These are phyloP conservation scores for Panulirus ornatus DNA, from an alignment of 1,140 invertebrate genomes.

Conservation along the genomic window DNA sequence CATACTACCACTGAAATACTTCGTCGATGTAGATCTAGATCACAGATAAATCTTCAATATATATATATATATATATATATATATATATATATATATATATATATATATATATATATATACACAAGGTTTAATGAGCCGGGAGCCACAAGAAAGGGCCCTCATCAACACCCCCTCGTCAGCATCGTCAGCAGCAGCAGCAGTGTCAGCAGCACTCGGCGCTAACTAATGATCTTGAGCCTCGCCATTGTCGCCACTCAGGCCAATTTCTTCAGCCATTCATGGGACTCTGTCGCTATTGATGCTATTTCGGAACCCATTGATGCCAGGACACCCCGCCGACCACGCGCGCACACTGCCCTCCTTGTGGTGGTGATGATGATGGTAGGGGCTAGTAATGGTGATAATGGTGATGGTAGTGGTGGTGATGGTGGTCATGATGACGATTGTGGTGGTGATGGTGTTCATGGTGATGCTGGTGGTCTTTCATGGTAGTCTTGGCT, in stretches of 20 bases:
- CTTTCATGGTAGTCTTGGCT: too few species aligned
- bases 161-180: neutral
- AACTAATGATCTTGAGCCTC: slow-evolving; percentile 37
- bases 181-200: neutral
- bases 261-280: slow-evolving; percentile 49
- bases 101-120: too few species aligned
- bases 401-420: neutral
- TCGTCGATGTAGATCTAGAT: too few species aligned
- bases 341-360: neutral
- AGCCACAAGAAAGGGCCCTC: neutral
- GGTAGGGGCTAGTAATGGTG: neutral
- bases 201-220: slow-evolving; percentile 23
- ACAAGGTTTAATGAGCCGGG: too few species aligned
- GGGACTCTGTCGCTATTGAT: slow-evolving; percentile 42
- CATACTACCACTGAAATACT: too few species aligned
- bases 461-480: neutral
- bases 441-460: neutral
- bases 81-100: too few species aligned
- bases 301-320: neutral
- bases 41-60: too few species aligned
- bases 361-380: neutral
- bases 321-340: neutral
- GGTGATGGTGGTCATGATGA: neutral
- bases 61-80: too few species aligned
- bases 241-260: slow-evolving; percentile 26